Conservation (phyloP, 2,888 invertebrate species). For the Ganaspis brasiliensis region DNA sequence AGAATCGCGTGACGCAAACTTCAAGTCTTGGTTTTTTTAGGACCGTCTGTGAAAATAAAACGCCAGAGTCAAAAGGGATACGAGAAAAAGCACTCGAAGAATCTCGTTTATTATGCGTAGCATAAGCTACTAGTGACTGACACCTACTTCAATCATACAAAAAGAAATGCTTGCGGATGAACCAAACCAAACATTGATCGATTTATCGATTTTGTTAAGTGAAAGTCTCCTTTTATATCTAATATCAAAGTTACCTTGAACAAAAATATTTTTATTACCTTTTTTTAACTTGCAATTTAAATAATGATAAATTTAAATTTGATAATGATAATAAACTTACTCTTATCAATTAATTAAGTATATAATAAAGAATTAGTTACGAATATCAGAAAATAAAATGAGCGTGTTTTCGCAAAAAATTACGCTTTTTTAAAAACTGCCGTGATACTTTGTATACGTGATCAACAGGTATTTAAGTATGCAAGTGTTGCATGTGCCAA, state of each 20-base stretch:
- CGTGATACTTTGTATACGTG: constrained; percentile 12
- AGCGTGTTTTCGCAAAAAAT: background rate
- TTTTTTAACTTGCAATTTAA: background rate
- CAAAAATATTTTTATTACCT: too few relatives aligned
- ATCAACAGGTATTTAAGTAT: background rate
- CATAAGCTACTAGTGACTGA: constrained; percentile 66
- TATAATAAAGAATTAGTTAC: too few relatives aligned
- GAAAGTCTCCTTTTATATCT: constrained; percentile 11
- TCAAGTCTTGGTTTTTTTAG: constrained; percentile 53
- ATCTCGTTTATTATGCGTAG: constrained; percentile 67
- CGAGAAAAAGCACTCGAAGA: constrained; percentile 66
- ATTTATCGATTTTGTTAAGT: constrained; percentile 39
- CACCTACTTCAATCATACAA: constrained; percentile 54
- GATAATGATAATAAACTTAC: too few relatives aligned
- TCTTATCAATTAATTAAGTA: too few relatives aligned
- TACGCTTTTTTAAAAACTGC: background rate
- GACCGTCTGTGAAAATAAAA: constrained; percentile 54
- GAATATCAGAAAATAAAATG: too few relatives aligned
- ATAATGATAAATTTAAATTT: too few relatives aligned
- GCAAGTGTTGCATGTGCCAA: constrained; percentile 8
- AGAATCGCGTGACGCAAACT: constrained; percentile 65
- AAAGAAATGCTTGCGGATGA: constrained; percentile 44
- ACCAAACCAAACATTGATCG: constrained; percentile 35
- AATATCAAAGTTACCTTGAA: background rate
- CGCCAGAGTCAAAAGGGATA: constrained; percentile 50